Percentiles rank a stretch among this genome's conserved stretches.
These are phyloP conservation scores for Pissodes strobi DNA, from an alignment of 1,140 invertebrate genomes.

Conservation along the genomic window DNA sequence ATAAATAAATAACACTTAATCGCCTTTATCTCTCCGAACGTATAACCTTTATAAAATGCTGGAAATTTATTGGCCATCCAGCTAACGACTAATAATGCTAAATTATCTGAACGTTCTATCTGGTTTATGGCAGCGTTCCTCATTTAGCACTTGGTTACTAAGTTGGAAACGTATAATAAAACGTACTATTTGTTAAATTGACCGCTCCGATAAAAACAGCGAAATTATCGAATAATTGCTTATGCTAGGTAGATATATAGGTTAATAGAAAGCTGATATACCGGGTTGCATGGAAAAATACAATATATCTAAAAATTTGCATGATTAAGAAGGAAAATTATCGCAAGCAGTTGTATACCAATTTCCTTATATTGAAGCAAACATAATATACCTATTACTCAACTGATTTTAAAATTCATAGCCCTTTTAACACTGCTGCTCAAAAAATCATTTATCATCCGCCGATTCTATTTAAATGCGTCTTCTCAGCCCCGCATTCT, in stretches of 20 bases:
- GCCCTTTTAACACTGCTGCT: too few relatives aligned
- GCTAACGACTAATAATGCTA: slow-evolving; percentile 29
- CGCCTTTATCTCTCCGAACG: slow-evolving; percentile 23
- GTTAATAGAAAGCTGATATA: too few relatives aligned
- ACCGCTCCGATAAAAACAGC: neutral
- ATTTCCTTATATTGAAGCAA: too few relatives aligned
- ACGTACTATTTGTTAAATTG: slow-evolving; percentile 27
- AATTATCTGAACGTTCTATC: slow-evolving; percentile 29
- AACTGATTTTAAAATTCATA: too few relatives aligned
- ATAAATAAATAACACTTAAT: slow-evolving; percentile 34
- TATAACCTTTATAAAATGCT: slow-evolving; percentile 25
- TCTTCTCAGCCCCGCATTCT: slow-evolving; percentile 5
- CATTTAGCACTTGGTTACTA: slow-evolving; percentile 19
- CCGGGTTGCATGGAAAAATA: too few relatives aligned
- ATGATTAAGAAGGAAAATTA: too few relatives aligned
- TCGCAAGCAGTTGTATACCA: too few relatives aligned
- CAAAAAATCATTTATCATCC: too few relatives aligned
- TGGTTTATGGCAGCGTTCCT: slow-evolving; percentile 27
- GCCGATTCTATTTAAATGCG: too few relatives aligned
- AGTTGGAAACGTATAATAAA: slow-evolving; percentile 24
- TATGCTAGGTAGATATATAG: too few relatives aligned
- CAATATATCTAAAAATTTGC: too few relatives aligned
- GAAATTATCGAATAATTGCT: neutral
- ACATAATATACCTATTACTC: too few relatives aligned
- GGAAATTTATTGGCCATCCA: slow-evolving; percentile 25